Evolutionary conservation across 2,888 invertebrate genomes (phyloP), one percentile per base, ranked within the genome.

Genomic region (Dolomedes plantarius): DNA sequence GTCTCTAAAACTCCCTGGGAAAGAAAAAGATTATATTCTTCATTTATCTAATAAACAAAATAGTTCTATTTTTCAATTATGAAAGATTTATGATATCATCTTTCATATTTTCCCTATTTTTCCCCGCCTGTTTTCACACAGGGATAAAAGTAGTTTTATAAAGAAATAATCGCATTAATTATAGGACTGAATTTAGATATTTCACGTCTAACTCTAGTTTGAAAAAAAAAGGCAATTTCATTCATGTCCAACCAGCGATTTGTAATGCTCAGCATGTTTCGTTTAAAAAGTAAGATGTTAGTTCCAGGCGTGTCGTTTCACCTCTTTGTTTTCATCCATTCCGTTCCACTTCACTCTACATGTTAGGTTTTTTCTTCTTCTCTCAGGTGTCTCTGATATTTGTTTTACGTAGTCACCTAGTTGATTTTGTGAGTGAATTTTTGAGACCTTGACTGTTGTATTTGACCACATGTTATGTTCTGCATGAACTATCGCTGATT

Each of bases 41-140:
- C 41, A 46, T 46, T 46, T 46, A 46, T 46, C 41, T 46, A 46
- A 46, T 13, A 46, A 46, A 46, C 41, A 46, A 46, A 46, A 46
- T 46, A 16, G n/a, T n/a, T 46, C 41, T 46, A 46, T 46, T 46
- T 46, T 46, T 46, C 41, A 46, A 46, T 46, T 46, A 46, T 46
- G 41, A 6, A 16, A 46, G 41, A 46, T 46, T 46, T 46, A 46
- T 46, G 41, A 46, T 46, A n/a, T 46, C 41, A 46, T 46, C 41
- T 46, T 46, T 46, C 41, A 46, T 46, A 46, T 46, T 46, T 46
- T 46, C 16, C 41, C 41, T 16, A 46, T 16, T 46, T 46, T 46
- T 46, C 16, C 41, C 16, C 16, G 13, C 41, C 6, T 16, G 16
- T 13, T 46, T 46, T 46, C 41, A 13, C 16, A 9, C 16, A 13